Conservation (phyloP, 2,113 vertebrate species). For the Narcine bancroftii region DNA sequence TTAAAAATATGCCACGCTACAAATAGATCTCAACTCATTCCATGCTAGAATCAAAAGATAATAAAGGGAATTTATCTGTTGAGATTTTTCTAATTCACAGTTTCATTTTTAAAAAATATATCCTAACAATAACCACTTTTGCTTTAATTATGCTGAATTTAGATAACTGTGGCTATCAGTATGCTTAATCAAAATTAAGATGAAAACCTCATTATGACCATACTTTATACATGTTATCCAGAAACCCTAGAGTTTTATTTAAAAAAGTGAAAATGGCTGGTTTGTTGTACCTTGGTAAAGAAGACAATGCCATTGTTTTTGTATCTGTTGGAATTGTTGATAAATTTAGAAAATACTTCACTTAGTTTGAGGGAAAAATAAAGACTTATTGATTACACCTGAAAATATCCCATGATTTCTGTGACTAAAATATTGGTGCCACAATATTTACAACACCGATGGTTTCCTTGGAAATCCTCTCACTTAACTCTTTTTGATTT, state of each 20-base stretch:
- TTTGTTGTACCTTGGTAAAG: not conserved
- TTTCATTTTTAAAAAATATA: not conserved
- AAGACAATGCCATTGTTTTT: not conserved
- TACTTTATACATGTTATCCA: not conserved
- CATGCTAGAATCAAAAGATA: not conserved
- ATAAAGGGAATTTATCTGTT: not conserved
- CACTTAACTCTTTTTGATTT: not conserved
- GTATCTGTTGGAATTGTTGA: not conserved
- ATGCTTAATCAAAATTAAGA: conserved; percentile 24
- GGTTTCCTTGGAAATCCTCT: not conserved
- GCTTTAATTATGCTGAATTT: conserved; percentile 4
- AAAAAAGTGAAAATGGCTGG: conserved; percentile 21
- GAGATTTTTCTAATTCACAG: not conserved
- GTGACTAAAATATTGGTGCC: not conserved
- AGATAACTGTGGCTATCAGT: not conserved
- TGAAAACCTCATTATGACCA: conserved; percentile 5
- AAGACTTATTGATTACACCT: not conserved
- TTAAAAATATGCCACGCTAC: not conserved
- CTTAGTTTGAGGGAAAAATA: not conserved
- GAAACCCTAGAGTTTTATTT: not conserved
- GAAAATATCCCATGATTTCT: not conserved
- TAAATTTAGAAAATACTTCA: not conserved
- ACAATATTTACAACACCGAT: not conserved
- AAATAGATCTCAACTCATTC: not conserved
- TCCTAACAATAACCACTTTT: not conserved